phyloP scores from a whole-genome alignment of 2,797 vertebrate genomes.

The Silurus lanzhouensis region DNA sequence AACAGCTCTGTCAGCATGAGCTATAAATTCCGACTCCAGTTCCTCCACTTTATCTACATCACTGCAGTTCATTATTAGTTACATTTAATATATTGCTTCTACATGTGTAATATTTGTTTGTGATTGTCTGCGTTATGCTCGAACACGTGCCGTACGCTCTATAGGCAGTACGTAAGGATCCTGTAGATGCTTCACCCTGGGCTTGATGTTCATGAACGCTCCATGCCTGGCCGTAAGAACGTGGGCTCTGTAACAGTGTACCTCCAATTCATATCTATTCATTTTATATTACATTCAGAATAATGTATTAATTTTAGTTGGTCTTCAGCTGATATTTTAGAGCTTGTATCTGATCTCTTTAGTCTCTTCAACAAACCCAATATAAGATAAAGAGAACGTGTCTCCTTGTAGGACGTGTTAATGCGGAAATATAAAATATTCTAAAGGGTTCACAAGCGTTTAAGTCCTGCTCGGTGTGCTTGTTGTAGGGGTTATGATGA shows the following conservation, averaged over 20 bases:
- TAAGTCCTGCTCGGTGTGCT: not conserved
- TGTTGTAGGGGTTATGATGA: not conserved
- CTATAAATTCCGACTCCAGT: not conserved
- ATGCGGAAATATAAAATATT: no score
- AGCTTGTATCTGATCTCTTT: not conserved
- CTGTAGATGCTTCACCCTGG: not conserved
- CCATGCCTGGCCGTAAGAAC: not conserved
- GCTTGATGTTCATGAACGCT: not conserved
- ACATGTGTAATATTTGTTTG: not conserved
- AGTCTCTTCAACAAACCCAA: not conserved
- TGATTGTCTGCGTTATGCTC: not conserved
- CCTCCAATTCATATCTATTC: not conserved
- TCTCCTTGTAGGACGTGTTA: no score
- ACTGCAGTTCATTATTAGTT: not conserved
- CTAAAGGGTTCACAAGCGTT: no score
- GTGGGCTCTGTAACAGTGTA: not conserved
- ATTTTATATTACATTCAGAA: not conserved
- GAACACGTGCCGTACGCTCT: not conserved
- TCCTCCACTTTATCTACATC: not conserved
- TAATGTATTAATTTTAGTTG: not conserved
- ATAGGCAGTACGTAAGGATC: constrained; percentile 4
- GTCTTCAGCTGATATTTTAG: not conserved
- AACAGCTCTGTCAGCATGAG: not conserved
- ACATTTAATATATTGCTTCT: not conserved
- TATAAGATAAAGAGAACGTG: no score